A percentile compares a stretch with the other conserved stretches of the same genome.
Conservation (phyloP, 2,113 vertebrate genomes). For the Lasiurus borealis region DNA sequence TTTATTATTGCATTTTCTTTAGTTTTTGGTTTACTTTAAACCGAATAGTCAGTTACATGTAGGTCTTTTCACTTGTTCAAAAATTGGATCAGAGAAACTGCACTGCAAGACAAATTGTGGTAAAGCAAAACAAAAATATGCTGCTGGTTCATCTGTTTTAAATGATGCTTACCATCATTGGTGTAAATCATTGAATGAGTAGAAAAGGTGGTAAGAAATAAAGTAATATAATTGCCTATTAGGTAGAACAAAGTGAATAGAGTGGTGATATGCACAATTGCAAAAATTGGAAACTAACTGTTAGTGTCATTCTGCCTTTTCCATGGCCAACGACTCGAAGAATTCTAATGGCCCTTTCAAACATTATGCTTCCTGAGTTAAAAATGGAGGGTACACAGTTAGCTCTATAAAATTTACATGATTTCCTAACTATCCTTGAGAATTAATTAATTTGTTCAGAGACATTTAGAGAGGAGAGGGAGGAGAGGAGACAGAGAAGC, state of each 20-base stretch:
- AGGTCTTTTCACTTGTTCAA: not conserved
- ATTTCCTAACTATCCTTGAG: not conserved
- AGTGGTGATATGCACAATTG: not conserved
- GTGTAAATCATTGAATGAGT: not conserved
- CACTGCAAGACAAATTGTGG: not conserved
- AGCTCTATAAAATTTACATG: not conserved
- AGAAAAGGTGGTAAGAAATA: constrained; percentile 11
- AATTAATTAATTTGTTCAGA: not conserved
- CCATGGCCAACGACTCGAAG: not conserved
- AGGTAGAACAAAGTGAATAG: not conserved
- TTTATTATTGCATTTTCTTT: not conserved
- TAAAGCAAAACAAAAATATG: not conserved
- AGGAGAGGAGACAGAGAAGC: not conserved
- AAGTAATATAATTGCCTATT: constrained; percentile 20
- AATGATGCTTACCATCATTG: not conserved
- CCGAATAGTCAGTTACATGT: not conserved
- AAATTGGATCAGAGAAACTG: not conserved
- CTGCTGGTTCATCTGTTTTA: not conserved
- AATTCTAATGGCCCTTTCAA: not conserved
- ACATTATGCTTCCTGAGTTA: not conserved
- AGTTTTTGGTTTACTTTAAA: not conserved
- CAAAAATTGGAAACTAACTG: not conserved
- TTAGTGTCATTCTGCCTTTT: not conserved
- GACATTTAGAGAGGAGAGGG: not conserved
- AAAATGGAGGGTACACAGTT: not conserved